phyloP scores from a whole-genome alignment of 92 coral and sea anemone genomes.

The Muricea muricata region DNA sequence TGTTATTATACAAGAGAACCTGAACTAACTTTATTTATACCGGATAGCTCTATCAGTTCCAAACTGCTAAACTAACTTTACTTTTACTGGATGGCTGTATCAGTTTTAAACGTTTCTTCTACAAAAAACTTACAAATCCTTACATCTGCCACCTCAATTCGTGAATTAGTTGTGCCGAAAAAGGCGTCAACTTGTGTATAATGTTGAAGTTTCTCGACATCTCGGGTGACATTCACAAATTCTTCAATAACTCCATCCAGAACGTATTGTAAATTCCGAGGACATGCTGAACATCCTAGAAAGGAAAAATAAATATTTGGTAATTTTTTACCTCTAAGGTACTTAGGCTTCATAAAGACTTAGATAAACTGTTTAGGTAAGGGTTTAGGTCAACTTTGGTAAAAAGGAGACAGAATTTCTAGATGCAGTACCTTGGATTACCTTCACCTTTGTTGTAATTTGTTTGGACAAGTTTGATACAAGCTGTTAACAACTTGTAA shows the following conservation, averaged over 20 bases:
- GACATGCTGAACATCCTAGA: conserved; percentile 80
- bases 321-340: no score
- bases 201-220: conserved; percentile 37
- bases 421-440: no score
- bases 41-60: background rate
- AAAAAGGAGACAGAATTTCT: no score
- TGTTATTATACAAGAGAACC: background rate
- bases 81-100: background rate
- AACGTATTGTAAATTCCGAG: conserved; percentile 60
- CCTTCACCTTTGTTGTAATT: no score
- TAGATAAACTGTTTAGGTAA: no score
- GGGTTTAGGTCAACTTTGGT: no score
- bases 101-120: background rate
- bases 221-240: conserved; percentile 34
- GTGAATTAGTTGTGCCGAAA: conserved; percentile 31
- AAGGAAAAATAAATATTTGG: no score
- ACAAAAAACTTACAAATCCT: background rate
- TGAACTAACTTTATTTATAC: background rate
- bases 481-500: no score
- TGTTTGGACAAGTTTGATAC: no score
- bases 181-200: conserved; percentile 61
- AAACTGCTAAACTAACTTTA: background rate
- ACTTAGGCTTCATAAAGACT: no score
- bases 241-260: conserved; percentile 40
- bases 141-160: conserved; percentile 56